Evolutionary conservation across 2,113 vertebrate genomes (phyloP), one percentile per base, ranked within the genome.

Genomic region (Oenanthe melanoleuca): DNA sequence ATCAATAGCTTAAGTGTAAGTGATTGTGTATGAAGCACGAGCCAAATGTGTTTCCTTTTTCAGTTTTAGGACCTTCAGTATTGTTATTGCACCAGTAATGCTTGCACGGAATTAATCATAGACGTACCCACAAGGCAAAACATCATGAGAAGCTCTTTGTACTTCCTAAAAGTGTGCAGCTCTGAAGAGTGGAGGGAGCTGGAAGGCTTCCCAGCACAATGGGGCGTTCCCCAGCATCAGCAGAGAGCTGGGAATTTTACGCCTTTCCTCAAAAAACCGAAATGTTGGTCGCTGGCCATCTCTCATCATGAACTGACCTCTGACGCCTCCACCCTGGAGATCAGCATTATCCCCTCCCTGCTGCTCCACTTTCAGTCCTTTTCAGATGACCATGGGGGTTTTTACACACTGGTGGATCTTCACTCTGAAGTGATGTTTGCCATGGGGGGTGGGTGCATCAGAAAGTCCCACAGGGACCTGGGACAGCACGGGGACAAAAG

Each of bases 1-100:
- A 97, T 97, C 96, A 97, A 96, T 97, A 97, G 96, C 96, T 97
- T 97, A 97, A 98, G 95, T 97, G 95, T 97, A 98, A 98, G 96
- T 97, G 97, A 98, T 94, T 97, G 93, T 96, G 86, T 92, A 95
- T 97, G 91, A 97, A 98, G 96, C 56, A 91, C 6, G 92, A 96
- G 87, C 94, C 96, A 97, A 97, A 96, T 96, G 93, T 96, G 93
- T 97, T 97, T 96, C 96, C 85, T 96, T 97, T 93, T 92, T 86
- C 91, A 96, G 92, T 93, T 97, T 95, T 72, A 97, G 93, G 92
- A 96, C 96, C 97, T 97, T 92, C 93, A 96, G 84, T 95, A 95
- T 82, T 96, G 90, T 97, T 96, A 97, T 85, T 85, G 91, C 88
- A 97, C 94, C 93, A 94, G 92, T 93, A 96, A 97, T 93, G 81